A percentile compares a stretch with the other conserved stretches of the same genome.
phyloP scores from a whole-genome alignment of 2,888 invertebrate species.

The Lacanobia wlatinum region DNA sequence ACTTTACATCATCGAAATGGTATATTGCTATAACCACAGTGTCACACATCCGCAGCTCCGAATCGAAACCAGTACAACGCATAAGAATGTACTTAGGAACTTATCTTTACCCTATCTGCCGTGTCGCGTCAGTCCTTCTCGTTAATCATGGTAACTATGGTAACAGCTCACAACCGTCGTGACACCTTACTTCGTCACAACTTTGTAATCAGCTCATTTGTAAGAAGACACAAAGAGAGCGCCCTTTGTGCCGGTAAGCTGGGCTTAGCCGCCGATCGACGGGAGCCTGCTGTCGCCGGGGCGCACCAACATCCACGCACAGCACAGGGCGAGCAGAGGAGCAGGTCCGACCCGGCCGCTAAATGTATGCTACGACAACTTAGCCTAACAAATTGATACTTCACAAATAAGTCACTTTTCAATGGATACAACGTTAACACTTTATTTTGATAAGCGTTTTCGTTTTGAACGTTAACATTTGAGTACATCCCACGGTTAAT shows the following conservation, averaged over 20 bases:
- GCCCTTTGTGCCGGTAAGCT: constrained; percentile 50
- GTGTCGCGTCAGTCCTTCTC: not conserved
- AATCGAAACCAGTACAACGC: not conserved
- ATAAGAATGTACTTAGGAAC: not conserved
- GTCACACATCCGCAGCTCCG: not conserved
- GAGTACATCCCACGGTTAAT: too few species aligned
- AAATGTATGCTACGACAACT: not conserved
- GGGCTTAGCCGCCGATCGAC: constrained; percentile 60
- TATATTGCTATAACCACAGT: not conserved
- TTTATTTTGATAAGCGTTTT: too few species aligned
- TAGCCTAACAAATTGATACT: not conserved
- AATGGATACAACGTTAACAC: too few species aligned
- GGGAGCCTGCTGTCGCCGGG: constrained; percentile 36
- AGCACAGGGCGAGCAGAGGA: constrained; percentile 2
- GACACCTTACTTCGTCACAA: constrained; percentile 22
- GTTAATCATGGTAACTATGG: not conserved
- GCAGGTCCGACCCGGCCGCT: not conserved
- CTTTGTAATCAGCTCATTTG: constrained; percentile 41
- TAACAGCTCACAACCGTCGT: too few species aligned
- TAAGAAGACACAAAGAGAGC: constrained; percentile 35
- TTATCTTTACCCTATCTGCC: too few species aligned
- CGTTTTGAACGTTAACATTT: too few species aligned
- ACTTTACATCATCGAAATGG: not conserved
- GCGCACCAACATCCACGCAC: not conserved
- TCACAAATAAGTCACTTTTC: not conserved